Evolutionary conservation across 2,113 vertebrate species (phyloP).

Genomic region (Syngnathus scovelli): DNA sequence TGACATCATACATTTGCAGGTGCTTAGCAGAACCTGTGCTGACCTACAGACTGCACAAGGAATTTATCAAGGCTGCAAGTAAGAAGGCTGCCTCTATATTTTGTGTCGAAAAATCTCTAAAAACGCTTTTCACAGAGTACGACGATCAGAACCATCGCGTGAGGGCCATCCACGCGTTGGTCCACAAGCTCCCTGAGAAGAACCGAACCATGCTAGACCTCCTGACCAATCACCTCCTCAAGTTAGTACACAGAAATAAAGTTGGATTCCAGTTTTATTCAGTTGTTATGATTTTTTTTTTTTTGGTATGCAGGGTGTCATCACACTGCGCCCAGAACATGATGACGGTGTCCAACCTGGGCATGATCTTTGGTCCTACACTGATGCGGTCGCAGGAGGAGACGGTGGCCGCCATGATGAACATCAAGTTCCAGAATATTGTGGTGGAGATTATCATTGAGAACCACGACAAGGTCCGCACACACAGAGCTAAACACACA

Average conservation of each 20-base stretch:
- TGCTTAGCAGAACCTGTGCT: slow-evolving; percentile 93
- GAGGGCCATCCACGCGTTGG: slow-evolving; percentile 88
- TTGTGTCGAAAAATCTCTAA: background rate
- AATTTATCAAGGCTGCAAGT: slow-evolving; percentile 96
- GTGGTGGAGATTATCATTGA: slow-evolving; percentile 97
- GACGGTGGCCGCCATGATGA: slow-evolving; percentile 98
- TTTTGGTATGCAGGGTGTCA: slow-evolving; percentile 78
- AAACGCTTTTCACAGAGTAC: slow-evolving; percentile 73
- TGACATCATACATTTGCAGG: slow-evolving; percentile 52
- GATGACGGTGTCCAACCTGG: slow-evolving; percentile 97
- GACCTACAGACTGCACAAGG: slow-evolving; percentile 95
- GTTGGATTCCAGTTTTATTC: background rate
- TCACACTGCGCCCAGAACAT: slow-evolving; percentile 91
- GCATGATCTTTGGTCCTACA: slow-evolving; percentile 95
- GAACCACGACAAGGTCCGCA: slow-evolving; percentile 86
- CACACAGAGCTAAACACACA: background rate
- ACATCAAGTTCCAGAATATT: slow-evolving; percentile 99
- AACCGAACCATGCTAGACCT: slow-evolving; percentile 94
- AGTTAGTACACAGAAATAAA: slow-evolving; percentile 64
- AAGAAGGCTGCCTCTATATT: slow-evolving; percentile 58
- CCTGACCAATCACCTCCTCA: slow-evolving; percentile 87
- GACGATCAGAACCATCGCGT: slow-evolving; percentile 94
- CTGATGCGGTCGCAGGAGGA: slow-evolving; percentile 96
- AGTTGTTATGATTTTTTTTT: background rate
- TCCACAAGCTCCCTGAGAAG: slow-evolving; percentile 92